phyloP scores from a whole-genome alignment of 2,113 vertebrate species.

The Urocolius indicus region DNA sequence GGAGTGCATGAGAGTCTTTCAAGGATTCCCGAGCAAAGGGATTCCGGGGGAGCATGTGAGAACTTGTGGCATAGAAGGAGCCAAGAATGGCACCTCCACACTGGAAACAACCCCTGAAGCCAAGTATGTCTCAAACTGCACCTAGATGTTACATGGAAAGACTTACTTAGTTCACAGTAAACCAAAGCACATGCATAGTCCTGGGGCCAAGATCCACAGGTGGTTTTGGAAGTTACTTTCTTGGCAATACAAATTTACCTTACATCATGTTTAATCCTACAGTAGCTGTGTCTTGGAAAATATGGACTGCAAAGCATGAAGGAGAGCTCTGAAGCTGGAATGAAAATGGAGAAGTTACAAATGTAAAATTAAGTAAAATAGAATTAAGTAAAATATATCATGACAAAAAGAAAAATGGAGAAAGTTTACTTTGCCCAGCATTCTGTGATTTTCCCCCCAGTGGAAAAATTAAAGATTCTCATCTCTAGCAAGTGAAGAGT shows the following conservation, averaged over 20 bases:
- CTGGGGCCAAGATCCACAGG: neutral
- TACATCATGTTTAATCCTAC: neutral
- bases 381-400: neutral
- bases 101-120: neutral
- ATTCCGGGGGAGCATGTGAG: neutral
- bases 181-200: neutral
- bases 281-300: neutral
- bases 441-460: neutral
- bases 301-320: neutral
- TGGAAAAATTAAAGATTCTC: conserved; percentile 16
- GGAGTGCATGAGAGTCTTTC: neutral
- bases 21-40: neutral
- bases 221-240: neutral
- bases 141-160: neutral
- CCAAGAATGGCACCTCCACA: neutral
- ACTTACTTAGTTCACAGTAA: neutral
- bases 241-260: neutral
- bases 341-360: neutral
- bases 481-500: conserved; percentile 11
- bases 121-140: neutral
- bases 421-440: neutral
- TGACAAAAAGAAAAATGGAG: neutral
- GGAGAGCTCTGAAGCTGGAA: neutral
- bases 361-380: too few relatives aligned
- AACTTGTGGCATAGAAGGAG: rapidly evolving